These are phyloP conservation scores for Spongilla lacustris DNA, from an alignment of 37 sponge, comb jelly and placozoan genomes.

Conservation along the genomic window DNA sequence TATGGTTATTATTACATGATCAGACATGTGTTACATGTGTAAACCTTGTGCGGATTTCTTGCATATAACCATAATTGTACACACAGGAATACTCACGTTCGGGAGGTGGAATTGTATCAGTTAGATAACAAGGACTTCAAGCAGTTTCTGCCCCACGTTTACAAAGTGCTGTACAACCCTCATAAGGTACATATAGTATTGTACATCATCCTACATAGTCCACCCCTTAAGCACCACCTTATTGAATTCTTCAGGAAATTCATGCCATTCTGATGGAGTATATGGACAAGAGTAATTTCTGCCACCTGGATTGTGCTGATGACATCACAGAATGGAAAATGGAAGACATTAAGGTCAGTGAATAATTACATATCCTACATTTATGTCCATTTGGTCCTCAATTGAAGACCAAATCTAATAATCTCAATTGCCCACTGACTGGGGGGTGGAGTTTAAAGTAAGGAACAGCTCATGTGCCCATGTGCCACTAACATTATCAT, in stretches of 20 bases:
- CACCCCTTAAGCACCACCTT: neutral
- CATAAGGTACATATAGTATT: constrained; percentile 48
- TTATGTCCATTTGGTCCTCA: too few species aligned
- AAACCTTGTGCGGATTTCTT: too few species aligned
- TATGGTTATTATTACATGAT: too few species aligned
- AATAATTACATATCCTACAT: too few species aligned
- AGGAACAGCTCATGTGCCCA: too few species aligned
- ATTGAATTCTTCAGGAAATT: constrained; percentile 55
- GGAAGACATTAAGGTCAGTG: constrained; percentile 60
- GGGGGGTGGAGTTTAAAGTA: too few species aligned
- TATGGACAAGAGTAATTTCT: constrained; percentile 32
- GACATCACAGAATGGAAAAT: constrained; percentile 60
- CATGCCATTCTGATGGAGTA: constrained; percentile 75
- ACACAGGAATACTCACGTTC: constrained; percentile 41
- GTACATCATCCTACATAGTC: too few species aligned
- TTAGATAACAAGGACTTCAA: constrained; percentile 19
- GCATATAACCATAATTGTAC: neutral
- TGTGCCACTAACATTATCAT: too few species aligned
- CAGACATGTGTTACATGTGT: too few species aligned
- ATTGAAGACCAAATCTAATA: too few species aligned
- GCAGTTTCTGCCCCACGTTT: constrained; percentile 41
- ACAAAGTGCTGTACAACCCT: constrained; percentile 28
- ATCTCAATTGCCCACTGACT: too few species aligned
- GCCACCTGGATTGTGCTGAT: constrained; percentile 58
- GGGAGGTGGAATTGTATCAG: constrained; percentile 65